Evolutionary conservation across 2,888 invertebrate genomes (phyloP).

Genomic region (Automeris io): DNA sequence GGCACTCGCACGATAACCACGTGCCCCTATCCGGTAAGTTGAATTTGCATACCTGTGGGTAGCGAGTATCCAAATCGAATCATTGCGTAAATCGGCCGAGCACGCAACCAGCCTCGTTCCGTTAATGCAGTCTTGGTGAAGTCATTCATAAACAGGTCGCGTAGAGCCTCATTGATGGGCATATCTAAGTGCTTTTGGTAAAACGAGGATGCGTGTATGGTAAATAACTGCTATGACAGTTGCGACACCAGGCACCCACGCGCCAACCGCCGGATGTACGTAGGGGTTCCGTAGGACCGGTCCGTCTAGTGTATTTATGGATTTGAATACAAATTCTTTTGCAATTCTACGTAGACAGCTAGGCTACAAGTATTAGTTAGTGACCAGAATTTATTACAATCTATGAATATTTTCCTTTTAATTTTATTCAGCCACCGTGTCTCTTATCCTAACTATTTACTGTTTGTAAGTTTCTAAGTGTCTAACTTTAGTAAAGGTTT

Average conservation of each 20-base stretch:
- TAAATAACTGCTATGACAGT: conserved; percentile 63
- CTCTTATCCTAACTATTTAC: too few species aligned
- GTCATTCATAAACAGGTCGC: conserved; percentile 41
- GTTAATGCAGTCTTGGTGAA: conserved; percentile 49
- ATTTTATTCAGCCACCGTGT: conserved; percentile 8
- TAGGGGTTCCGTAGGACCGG: conserved; percentile 69
- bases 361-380: conserved; percentile 60
- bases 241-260: conserved; percentile 58
- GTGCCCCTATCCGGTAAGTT: conserved; percentile 83
- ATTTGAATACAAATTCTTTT: conserved; percentile 40
- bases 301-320: conserved; percentile 42
- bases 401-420: conserved; percentile 65
- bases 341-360: conserved; percentile 69
- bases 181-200: conserved; percentile 34
- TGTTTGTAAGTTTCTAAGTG: too few species aligned
- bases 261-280: conserved; percentile 68
- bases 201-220: conserved; percentile 44
- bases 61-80: conserved; percentile 34
- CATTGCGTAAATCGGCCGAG: conserved; percentile 38
- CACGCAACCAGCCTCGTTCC: conserved; percentile 41
- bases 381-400: conserved; percentile 67
- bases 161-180: conserved; percentile 40
- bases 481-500: too few species aligned
- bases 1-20: conserved; percentile 77
- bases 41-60: conserved; percentile 37